Base-by-base conservation (phyloP, 2,797 vertebrate species). In the Neopelma chrysocephalum region DNA sequence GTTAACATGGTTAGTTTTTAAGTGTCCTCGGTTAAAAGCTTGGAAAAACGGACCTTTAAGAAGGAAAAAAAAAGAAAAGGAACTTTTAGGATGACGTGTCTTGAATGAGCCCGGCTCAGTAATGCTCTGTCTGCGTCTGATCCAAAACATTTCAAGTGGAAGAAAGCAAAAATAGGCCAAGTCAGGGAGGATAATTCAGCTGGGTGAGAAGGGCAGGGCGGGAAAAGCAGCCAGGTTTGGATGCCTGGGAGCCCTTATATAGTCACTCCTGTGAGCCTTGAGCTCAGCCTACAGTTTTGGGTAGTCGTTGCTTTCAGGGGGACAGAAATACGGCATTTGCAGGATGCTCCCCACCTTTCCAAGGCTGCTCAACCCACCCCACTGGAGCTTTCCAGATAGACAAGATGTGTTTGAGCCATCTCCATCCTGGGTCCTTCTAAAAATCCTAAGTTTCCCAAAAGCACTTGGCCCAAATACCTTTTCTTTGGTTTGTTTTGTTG, bases 141-240 rank as follows among this genome's bases (percentile, higher is more conserved):
- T 87, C 84, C 72, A 32, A 86, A 94, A 27, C 61, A 61, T 91
- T 89, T 87, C 93, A 92, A 71, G 89, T 11, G 21, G 93, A 97
- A 94, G 93, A 96, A 95, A 92, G 93, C 64, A 87, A 94, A 97
- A 97, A 89, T 89, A 95, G 94, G 95, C 89, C 95, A 97, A 97
- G 94, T 94, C 84, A 47, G 90, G 73, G 79, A 94, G 92, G 76
- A 87, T 94, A 71, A 95, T 78, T 94, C 89, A 87, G 64, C 87
- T 19, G 58, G 65, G n/a, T 12, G 16, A 72, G 65, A 50, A 65
- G 80, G 57, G 82, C 15, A 1, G 3, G 72, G 45, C 0, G 0
- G 80, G 68, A n/a, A n/a, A 43, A 72, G 58, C 0, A 1, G 50
- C 42, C 50, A 40, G 58, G 66, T 90, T 62, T 79, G 84, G 90